Conservation (phyloP, 2,113 vertebrate species). For the Bubo scandiacus region DNA sequence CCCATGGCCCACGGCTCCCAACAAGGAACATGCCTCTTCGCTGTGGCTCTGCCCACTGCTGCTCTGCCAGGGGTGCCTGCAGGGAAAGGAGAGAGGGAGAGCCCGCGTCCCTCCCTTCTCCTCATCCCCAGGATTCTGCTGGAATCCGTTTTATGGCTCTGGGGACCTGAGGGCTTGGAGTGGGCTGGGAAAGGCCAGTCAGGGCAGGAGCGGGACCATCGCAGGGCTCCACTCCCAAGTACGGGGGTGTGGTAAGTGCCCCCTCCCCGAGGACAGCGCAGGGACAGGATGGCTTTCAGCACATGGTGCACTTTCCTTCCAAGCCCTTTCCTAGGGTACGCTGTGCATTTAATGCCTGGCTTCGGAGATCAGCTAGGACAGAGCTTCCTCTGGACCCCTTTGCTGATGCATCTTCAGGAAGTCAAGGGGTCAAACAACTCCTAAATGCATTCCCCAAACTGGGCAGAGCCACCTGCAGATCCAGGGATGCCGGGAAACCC, state of each 20-base stretch:
- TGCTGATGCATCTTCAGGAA: neutral
- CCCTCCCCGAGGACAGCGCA: neutral
- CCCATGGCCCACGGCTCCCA: fast-evolving
- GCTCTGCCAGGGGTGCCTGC: neutral
- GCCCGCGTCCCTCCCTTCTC: neutral
- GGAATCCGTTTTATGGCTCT: neutral
- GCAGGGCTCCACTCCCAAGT: neutral
- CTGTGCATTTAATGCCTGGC: neutral
- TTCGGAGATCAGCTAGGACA: neutral
- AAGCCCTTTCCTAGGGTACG: neutral
- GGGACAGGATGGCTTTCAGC: neutral
- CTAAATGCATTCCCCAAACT: neutral
- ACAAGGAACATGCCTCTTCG: neutral
- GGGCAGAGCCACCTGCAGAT: neutral
- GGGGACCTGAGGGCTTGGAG: neutral
- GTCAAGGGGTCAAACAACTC: neutral
- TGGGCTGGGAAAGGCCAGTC: neutral
- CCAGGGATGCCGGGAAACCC: neutral
- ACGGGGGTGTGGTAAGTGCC: fast-evolving
- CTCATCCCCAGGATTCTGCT: neutral
- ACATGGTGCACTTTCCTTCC: fast-evolving
- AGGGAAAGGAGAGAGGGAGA: neutral
- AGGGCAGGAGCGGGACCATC: neutral
- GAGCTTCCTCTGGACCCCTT: neutral
- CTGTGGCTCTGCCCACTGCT: neutral